These are phyloP conservation scores for Drosophila anceps DNA, from an alignment of 2,888 invertebrate genomes.

Conservation along the genomic window DNA sequence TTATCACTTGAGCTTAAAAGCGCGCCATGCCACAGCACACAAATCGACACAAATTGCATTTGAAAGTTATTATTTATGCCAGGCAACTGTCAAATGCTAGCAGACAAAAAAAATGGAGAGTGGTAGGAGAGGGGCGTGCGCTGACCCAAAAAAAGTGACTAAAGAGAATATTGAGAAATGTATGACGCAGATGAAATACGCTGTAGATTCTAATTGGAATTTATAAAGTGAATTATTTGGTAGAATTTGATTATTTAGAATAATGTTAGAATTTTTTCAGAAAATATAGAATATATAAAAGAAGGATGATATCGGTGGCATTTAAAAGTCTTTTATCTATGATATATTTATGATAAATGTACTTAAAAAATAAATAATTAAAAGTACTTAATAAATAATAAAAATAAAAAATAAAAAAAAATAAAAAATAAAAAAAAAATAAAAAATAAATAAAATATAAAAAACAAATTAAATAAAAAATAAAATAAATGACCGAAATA, in stretches of 20 bases:
- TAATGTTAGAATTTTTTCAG: no score
- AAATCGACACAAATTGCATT: slow-evolving; percentile 78
- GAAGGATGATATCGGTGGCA: no score
- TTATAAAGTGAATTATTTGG: background rate
- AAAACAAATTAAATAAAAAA: no score
- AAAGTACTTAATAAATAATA: no score
- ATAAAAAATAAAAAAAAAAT: no score
- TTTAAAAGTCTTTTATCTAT: no score
- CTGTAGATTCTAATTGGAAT: background rate
- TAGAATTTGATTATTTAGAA: background rate
- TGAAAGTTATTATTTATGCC: slow-evolving; percentile 78
- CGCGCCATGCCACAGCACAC: slow-evolving; percentile 45
- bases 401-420: no score
- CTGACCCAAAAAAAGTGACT: slow-evolving; percentile 40
- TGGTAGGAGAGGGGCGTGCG: slow-evolving; percentile 13
- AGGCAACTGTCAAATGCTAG: slow-evolving; percentile 50
- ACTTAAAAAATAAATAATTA: no score
- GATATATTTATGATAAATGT: no score
- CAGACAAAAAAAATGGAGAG: slow-evolving; percentile 18
- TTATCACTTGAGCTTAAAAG: slow-evolving; percentile 59
- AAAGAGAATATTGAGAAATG: background rate
- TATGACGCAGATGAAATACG: background rate
- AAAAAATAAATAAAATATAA: no score
- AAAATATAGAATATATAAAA: no score
- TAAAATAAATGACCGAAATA: no score